These are phyloP conservation scores for Gobionotothen gibberifrons DNA, from an alignment of 2,797 vertebrate genomes.

Conservation along the genomic window DNA sequence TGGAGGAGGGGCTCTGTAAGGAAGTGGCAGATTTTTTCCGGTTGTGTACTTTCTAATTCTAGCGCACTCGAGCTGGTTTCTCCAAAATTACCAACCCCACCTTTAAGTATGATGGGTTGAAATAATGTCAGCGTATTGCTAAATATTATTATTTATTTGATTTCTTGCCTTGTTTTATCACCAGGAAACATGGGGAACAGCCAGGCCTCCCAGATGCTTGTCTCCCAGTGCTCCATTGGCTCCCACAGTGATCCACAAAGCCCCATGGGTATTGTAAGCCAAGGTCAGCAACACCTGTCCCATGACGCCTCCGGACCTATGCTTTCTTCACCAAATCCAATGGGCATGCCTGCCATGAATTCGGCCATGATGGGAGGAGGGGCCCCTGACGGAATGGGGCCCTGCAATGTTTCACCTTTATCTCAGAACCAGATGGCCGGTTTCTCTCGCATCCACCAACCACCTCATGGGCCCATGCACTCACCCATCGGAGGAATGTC, in stretches of 20 bases:
- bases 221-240: conserved; percentile 81
- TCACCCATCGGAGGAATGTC: conserved; percentile 88
- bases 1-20: no score
- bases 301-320: conserved; percentile 89
- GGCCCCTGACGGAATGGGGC: conserved; percentile 87
- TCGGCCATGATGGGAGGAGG: conserved; percentile 86
- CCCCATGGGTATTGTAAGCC: conserved; percentile 91
- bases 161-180: conserved; percentile 14
- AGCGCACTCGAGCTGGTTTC: no score
- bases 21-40: no score
- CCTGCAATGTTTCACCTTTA: conserved; percentile 89
- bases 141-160: conserved; percentile 8
- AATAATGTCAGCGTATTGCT: not conserved
- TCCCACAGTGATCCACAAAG: conserved; percentile 89
- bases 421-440: conserved; percentile 89
- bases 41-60: no score
- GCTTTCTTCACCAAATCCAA: conserved; percentile 91
- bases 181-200: conserved; percentile 89
- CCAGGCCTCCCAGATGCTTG: conserved; percentile 81
- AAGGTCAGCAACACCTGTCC: conserved; percentile 91
- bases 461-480: conserved; percentile 84
- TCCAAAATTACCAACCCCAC: no score
- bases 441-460: conserved; percentile 90
- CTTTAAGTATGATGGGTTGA: not conserved
- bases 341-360: conserved; percentile 90